phyloP scores from a whole-genome alignment of 2,888 invertebrate species.

The Tillus elongatus region DNA sequence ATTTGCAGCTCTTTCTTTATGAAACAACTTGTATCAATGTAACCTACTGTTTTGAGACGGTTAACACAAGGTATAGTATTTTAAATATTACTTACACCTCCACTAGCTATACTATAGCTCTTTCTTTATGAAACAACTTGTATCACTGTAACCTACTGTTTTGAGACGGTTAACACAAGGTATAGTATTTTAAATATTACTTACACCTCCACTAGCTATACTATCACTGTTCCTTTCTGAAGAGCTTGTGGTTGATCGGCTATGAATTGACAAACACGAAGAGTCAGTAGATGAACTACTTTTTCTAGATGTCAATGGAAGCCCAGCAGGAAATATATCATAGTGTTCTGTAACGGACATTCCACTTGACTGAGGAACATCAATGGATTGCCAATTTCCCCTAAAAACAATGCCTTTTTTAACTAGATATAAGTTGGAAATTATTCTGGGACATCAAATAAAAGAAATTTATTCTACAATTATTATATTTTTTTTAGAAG shows the following conservation, averaged over 20 bases:
- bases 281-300: conserved; percentile 54
- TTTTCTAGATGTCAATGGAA: conserved; percentile 46
- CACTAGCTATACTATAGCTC: conserved; percentile 43
- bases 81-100: conserved; percentile 25
- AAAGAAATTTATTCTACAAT: no score
- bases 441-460: no score
- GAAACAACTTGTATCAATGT: no score
- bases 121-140: no score
- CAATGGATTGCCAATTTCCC: conserved; percentile 40
- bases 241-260: conserved; percentile 46
- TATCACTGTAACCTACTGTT: no score
- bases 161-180: no score
- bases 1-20: no score
- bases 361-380: conserved; percentile 37
- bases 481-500: no score
- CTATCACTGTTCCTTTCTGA: conserved; percentile 43
- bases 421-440: no score
- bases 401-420: no score
- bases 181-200: not conserved
- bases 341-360: conserved; percentile 40
- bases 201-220: conserved; percentile 40
- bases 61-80: no score
- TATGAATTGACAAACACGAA: conserved; percentile 49
- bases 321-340: conserved; percentile 39
- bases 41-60: no score